These are phyloP conservation scores for Pollicipes pollicipes DNA, from an alignment of 1,140 invertebrate species.

Conservation along the genomic window DNA sequence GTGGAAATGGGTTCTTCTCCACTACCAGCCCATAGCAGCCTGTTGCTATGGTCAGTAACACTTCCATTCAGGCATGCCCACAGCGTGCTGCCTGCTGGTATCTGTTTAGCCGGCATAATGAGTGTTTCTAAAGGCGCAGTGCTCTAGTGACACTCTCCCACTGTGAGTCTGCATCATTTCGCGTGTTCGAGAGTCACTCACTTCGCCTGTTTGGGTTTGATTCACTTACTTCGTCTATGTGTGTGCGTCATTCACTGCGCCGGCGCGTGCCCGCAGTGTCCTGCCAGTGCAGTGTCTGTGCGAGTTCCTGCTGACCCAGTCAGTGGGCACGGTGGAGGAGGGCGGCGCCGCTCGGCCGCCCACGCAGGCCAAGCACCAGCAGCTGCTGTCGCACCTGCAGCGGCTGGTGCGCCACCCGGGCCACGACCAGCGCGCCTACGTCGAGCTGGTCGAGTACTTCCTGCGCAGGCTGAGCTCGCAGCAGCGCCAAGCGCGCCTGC, in stretches of 20 bases:
- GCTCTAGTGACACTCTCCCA: no score
- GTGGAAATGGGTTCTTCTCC: no score
- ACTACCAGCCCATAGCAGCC: no score
- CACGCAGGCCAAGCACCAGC: slow-evolving; percentile 50
- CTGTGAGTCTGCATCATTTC: no score
- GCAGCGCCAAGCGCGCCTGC: slow-evolving; percentile 49
- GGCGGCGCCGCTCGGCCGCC: slow-evolving; percentile 20
- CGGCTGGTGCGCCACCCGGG: slow-evolving; percentile 31
- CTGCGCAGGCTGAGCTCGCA: slow-evolving; percentile 63
- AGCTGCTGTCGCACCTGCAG: slow-evolving; percentile 56
- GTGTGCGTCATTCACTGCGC: not conserved
- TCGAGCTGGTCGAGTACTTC: slow-evolving; percentile 83
- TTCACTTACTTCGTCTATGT: no score
- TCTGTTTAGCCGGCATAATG: no score
- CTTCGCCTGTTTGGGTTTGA: no score
- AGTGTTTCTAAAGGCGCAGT: no score
- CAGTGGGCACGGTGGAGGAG: slow-evolving; percentile 28
- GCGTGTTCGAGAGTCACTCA: no score
- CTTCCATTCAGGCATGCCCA: no score
- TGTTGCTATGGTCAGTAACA: no score
- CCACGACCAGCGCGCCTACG: slow-evolving; percentile 31
- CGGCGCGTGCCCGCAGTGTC: slow-evolving; percentile 37
- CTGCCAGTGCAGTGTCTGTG: slow-evolving; percentile 89
- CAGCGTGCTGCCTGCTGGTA: no score
- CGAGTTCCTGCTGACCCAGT: slow-evolving; percentile 70